Evolutionary conservation across 1,140 invertebrate genomes (phyloP), one percentile per base, ranked within the genome.

Genomic region (Anastatus disparis): DNA sequence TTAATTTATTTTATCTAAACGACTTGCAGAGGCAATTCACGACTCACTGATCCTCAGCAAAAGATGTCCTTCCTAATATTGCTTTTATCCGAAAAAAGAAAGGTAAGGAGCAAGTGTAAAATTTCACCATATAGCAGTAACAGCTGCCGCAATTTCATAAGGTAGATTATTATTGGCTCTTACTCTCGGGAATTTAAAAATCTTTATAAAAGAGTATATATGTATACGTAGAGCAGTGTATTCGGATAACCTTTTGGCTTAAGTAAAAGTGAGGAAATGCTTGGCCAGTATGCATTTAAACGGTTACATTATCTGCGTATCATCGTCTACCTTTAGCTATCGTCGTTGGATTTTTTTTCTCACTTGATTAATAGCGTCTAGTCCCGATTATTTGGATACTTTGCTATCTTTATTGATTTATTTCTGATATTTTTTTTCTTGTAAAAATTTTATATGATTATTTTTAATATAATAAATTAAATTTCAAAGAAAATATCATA

Each of bases 241-340:
- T 65, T 75, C 35, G 46, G 40, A 29, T 24, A 35, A 8, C 29
- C 31, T n/a, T n/a, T n/a, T n/a, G 67, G 75, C 73, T 78, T 77
- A 77, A 67, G 27, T 13, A 65, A 53, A 56, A 42, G 55, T 76
- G 72, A 77, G 68, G 55, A 77, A 79, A 79, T 77, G 73, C 70
- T 27, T 72, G 70, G 72, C 78, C 77, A 83, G 81, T 79, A 84
- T 83, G 82, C 81, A 83, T 83, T 84, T 83, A 83, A 84, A 83
- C 75, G 76, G 79, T 77, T 80, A 77, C 78, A 84, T 84, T 83
- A 83, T 80, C 81, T 66, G 71, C 50, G 64, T 72, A 68, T 72
- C 46, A 72, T 70, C 56, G 55, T 10, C 29, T 64, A 50, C 58
- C 40, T 69, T 74, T 55, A 65, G 48, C 46, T 27, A 42, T n/a